Conservation (phyloP, 2,888 invertebrate genomes). For the Leptogaster cylindrica region DNA sequence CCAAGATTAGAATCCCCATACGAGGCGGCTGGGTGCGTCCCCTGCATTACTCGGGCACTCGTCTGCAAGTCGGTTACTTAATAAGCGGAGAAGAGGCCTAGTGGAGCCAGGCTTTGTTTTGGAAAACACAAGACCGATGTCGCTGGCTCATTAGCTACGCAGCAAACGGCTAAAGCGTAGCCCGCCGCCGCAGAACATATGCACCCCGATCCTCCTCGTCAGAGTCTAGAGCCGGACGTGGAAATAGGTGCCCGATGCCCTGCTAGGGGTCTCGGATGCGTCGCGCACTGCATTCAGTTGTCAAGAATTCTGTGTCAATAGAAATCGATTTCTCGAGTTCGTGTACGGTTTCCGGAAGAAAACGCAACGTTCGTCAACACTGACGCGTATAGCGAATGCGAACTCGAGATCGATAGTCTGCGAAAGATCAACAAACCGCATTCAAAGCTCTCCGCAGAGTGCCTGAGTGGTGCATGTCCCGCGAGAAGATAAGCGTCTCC, state of each 20-base stretch:
- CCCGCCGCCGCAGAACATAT: constrained; percentile 7
- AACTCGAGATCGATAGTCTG: constrained; percentile 2
- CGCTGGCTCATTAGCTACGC: constrained; percentile 35
- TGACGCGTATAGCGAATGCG: constrained; percentile 5
- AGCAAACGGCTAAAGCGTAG: constrained; percentile 9
- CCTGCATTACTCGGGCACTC: constrained; percentile 14
- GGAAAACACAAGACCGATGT: constrained; percentile 33
- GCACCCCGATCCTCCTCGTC: constrained; percentile 1
- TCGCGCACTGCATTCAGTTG: background rate
- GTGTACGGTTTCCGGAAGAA: constrained; percentile 33
- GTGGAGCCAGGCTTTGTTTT: constrained; percentile 35
- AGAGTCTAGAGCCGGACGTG: background rate
- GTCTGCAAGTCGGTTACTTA: constrained; percentile 28
- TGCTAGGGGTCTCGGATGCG: background rate
- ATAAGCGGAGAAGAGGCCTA: constrained; percentile 24
- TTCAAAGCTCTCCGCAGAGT: background rate
- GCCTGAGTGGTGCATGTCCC: constrained; percentile 6
- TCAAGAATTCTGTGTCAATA: constrained; percentile 24
- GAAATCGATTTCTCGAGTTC: constrained; percentile 31
- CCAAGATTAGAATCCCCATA: constrained; percentile 22
- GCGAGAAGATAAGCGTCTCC: constrained; percentile 26
- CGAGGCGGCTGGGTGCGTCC: constrained; percentile 13
- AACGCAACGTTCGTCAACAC: constrained; percentile 31
- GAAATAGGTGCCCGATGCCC: background rate
- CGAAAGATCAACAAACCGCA: constrained; percentile 3